phyloP scores from a whole-genome alignment of 2,888 invertebrate genomes.

The Hyposoter didymator region DNA sequence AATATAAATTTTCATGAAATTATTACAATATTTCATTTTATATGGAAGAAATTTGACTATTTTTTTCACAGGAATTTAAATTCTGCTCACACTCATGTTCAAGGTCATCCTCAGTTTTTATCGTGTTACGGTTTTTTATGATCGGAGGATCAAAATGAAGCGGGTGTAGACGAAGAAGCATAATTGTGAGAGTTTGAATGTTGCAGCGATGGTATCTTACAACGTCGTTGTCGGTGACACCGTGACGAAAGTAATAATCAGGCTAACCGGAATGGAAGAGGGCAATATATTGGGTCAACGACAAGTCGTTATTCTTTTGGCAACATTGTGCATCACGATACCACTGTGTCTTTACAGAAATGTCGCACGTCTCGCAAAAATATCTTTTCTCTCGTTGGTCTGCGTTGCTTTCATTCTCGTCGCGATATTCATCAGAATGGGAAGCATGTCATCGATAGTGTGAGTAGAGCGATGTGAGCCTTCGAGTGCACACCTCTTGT shows the following conservation, averaged over 20 bases:
- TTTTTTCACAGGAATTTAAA: too few species aligned
- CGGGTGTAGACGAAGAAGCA: background rate
- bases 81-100: too few species aligned
- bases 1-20: too few species aligned
- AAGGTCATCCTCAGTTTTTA: too few species aligned
- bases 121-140: too few species aligned
- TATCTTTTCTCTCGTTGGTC: slow-evolving; percentile 88
- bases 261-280: slow-evolving; percentile 87
- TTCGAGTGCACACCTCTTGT: too few species aligned
- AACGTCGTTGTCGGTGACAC: slow-evolving; percentile 95
- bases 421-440: slow-evolving; percentile 87
- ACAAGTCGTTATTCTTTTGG: slow-evolving; percentile 89
- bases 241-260: slow-evolving; percentile 91
- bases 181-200: slow-evolving; percentile 6
- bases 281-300: slow-evolving; percentile 87
- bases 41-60: too few species aligned
- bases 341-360: slow-evolving; percentile 93
- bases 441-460: slow-evolving; percentile 87
- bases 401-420: slow-evolving; percentile 90
- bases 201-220: slow-evolving; percentile 93
- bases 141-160: background rate
- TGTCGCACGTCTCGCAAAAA: slow-evolving; percentile 89
- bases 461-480: slow-evolving; percentile 84
- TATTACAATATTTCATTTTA: too few species aligned
- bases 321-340: slow-evolving; percentile 90